A percentile compares a stretch with the other conserved stretches of the same genome.
These are phyloP conservation scores for Echeneis naucrates DNA, from an alignment of 2,797 vertebrate species.

Conservation along the genomic window DNA sequence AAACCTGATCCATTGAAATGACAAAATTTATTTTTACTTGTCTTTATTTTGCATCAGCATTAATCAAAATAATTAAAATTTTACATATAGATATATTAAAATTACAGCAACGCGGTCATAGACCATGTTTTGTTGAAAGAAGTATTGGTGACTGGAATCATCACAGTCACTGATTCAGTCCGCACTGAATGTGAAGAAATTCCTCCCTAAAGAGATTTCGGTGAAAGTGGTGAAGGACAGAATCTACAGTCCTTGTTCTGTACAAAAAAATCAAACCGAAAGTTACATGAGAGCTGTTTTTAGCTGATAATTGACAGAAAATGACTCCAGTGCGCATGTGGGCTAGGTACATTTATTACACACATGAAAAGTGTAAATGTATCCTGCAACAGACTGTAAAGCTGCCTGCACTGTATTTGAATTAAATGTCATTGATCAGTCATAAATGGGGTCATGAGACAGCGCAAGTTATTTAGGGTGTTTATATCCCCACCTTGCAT, in stretches of 20 bases:
- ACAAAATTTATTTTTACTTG: neutral
- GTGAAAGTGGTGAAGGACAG: neutral
- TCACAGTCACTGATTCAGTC: neutral
- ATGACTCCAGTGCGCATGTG: neutral
- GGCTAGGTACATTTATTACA: too few species aligned
- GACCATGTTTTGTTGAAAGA: neutral
- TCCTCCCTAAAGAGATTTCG: neutral
- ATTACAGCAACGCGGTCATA: too few species aligned
- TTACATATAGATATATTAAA: too few species aligned
- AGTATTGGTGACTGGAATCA: neutral
- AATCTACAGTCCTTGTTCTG: neutral
- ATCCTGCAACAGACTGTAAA: neutral
- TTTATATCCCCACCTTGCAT: slow-evolving; percentile 50
- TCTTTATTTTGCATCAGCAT: too few species aligned
- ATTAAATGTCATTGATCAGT: slow-evolving; percentile 37
- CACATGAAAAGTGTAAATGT: neutral
- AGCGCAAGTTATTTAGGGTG: slow-evolving; percentile 48
- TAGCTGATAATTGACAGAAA: neutral
- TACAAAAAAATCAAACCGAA: neutral
- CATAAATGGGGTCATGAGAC: slow-evolving; percentile 37
- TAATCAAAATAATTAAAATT: too few species aligned
- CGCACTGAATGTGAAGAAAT: neutral
- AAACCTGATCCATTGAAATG: neutral
- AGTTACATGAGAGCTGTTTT: neutral
- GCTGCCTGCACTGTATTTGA: slow-evolving; percentile 11